Percentiles rank a stretch among this genome's conserved stretches.
These are phyloP conservation scores for Sisor rabdophorus DNA, from an alignment of 2,113 vertebrate genomes.

Conservation along the genomic window DNA sequence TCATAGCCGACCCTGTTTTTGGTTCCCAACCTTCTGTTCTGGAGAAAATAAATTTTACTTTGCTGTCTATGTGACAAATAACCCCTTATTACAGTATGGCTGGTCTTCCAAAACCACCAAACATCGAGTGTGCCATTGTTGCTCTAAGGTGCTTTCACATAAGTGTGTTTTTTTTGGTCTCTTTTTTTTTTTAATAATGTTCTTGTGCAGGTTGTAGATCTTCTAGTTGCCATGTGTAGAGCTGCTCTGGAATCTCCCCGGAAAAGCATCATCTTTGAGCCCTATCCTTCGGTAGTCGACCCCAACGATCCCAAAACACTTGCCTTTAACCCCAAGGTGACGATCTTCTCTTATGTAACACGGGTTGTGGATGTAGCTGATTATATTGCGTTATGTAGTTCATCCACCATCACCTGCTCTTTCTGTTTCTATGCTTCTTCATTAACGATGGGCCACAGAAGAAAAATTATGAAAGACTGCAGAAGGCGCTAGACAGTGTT, in stretches of 20 bases:
- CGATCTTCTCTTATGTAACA: background rate
- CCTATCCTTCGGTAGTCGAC: constrained; percentile 96
- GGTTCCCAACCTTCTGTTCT: no score
- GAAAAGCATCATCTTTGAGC: constrained; percentile 99
- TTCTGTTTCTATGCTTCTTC: constrained; percentile 47
- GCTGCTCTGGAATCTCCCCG: constrained; percentile 94
- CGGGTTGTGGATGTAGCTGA: no score
- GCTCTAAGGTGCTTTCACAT: background rate
- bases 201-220: constrained; percentile 83
- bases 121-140: background rate
- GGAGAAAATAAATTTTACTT: no score
- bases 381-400: background rate
- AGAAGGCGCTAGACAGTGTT: constrained; percentile 97
- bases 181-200: background rate
- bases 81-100: no score
- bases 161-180: background rate
- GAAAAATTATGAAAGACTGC: constrained; percentile 98
- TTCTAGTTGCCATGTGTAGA: constrained; percentile 96
- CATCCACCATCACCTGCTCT: background rate
- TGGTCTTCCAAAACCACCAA: background rate
- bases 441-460: constrained; percentile 72
- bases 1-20: no score
- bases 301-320: constrained; percentile 97
- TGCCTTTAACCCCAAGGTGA: constrained; percentile 98
- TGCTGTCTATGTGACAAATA: no score